Conservation (phyloP, 30 jellyfish, hydroid and myxozoan genomes). For the Cassiopea xamachana region DNA sequence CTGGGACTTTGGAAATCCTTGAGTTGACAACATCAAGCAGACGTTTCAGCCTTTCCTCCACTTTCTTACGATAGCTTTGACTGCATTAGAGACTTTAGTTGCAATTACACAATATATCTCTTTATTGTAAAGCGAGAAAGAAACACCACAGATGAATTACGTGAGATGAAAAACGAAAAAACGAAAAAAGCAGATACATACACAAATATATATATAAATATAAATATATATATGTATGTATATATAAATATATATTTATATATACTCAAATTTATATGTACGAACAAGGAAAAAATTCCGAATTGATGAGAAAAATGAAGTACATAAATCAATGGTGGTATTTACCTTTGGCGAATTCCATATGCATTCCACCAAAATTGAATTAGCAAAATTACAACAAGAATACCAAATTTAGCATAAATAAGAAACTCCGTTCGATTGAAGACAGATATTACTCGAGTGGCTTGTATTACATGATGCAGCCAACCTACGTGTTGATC, state of each 20-base stretch:
- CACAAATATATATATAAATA: no score
- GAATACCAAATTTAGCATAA: constrained; percentile 37
- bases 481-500: constrained; percentile 44
- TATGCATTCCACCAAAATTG: constrained; percentile 57
- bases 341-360: constrained; percentile 35
- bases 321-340: neutral
- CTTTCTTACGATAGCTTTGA: neutral
- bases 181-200: no score
- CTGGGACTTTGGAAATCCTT: neutral
- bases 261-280: no score
- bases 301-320: no score
- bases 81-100: neutral
- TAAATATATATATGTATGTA: no score
- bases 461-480: constrained; percentile 21
- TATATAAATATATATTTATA: no score
- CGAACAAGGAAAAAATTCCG: no score
- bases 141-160: no score
- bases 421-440: constrained; percentile 62
- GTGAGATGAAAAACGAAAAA: no score
- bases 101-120: no score
- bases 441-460: constrained; percentile 1
- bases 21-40: neutral
- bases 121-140: no score
- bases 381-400: constrained; percentile 12
- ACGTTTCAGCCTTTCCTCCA: neutral